Conservation (phyloP, 2,888 invertebrate genomes). For the Drosophila anceps region DNA sequence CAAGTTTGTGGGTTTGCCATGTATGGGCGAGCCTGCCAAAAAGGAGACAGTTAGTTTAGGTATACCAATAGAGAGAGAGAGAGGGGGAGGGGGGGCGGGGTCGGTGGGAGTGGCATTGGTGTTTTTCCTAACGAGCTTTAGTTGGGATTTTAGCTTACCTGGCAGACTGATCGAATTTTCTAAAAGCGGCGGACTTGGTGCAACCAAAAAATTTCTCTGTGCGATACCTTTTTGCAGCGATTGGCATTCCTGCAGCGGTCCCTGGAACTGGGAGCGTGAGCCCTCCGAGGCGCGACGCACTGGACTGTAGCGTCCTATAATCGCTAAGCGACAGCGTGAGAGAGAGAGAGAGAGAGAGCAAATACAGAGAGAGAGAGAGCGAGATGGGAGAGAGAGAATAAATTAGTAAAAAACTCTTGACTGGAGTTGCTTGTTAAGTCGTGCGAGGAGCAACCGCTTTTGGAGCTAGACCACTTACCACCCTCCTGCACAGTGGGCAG, state of each 20-base stretch:
- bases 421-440: neutral
- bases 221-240: conserved; percentile 88
- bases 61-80: neutral
- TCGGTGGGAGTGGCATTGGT: too few species aligned
- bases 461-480: conserved; percentile 87
- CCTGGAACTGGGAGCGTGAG: conserved; percentile 87
- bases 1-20: conserved; percentile 84
- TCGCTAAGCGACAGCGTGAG: conserved; percentile 57
- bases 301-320: conserved; percentile 91
- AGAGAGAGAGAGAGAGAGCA: neutral
- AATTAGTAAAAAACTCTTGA: conserved; percentile 29
- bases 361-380: neutral
- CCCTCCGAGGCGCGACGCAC: conserved; percentile 94
- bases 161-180: conserved; percentile 86
- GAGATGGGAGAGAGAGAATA: neutral
- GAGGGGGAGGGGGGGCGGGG: neutral
- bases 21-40: conserved; percentile 88
- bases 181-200: conserved; percentile 85
- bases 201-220: conserved; percentile 85
- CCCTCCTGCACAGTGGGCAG: conserved; percentile 91
- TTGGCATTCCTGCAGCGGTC: conserved; percentile 92
- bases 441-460: too few species aligned
- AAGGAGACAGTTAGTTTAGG: neutral
- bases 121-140: neutral
- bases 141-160: conserved; percentile 77